These are phyloP conservation scores for Gambusia affinis DNA, from an alignment of 2,113 vertebrate genomes.

Conservation along the genomic window DNA sequence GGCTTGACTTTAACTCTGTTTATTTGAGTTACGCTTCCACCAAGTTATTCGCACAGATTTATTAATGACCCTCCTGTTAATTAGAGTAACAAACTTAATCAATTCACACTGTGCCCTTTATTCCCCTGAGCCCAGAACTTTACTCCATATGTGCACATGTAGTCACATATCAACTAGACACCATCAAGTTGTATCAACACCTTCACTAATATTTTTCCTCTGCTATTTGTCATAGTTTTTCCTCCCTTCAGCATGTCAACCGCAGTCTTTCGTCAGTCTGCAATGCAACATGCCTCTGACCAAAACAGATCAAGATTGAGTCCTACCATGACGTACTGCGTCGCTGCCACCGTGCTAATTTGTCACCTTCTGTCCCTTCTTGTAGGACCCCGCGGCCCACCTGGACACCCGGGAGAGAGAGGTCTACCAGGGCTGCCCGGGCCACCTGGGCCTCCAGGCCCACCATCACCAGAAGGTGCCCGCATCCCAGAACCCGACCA, in stretches of 20 bases:
- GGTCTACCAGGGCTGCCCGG: slow-evolving; percentile 86
- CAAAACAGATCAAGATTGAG: neutral
- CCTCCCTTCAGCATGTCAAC: slow-evolving; percentile 10
- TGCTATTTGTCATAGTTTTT: slow-evolving; percentile 28
- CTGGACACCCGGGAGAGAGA: slow-evolving; percentile 86
- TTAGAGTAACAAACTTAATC: slow-evolving; percentile 42
- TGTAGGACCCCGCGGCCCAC: slow-evolving; percentile 83
- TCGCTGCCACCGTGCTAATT: slow-evolving; percentile 21
- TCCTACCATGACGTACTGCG: neutral
- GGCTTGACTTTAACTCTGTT: slow-evolving; percentile 63
- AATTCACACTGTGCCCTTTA: slow-evolving; percentile 18
- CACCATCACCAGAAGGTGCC: slow-evolving; percentile 66
- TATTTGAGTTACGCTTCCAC: slow-evolving; percentile 64
- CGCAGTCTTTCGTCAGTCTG: slow-evolving; percentile 19
- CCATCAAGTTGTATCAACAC: slow-evolving; percentile 22
- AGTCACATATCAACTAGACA: slow-evolving; percentile 6
- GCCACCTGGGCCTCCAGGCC: slow-evolving; percentile 65
- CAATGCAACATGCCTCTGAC: slow-evolving; percentile 3
- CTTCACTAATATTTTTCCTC: slow-evolving; percentile 39
- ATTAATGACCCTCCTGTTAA: slow-evolving; percentile 60
- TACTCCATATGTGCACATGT: slow-evolving; percentile 15
- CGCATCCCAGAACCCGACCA: slow-evolving; percentile 68
- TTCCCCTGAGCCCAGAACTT: slow-evolving; percentile 29
- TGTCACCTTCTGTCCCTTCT: slow-evolving; percentile 31
- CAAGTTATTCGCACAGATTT: slow-evolving; percentile 28